phyloP scores from a whole-genome alignment of 2,113 vertebrate species.

The Otocyon megalotis region DNA sequence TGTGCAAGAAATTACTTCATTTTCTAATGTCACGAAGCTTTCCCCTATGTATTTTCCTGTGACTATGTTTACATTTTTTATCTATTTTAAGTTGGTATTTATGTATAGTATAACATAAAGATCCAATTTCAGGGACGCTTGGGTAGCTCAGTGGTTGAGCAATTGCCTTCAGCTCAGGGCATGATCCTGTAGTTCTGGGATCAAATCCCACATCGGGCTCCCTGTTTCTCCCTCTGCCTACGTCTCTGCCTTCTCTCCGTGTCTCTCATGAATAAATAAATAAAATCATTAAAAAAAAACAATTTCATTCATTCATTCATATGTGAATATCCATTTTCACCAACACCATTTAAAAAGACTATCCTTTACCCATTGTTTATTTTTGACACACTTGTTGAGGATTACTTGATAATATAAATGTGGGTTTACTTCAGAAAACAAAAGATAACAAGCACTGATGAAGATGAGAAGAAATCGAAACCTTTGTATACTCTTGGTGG shows the following conservation, averaged over 20 bases:
- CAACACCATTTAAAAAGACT: neutral
- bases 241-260: too few species aligned
- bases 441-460: neutral
- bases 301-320: neutral
- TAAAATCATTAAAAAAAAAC: too few species aligned
- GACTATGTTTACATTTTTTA: neutral
- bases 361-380: neutral
- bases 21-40: neutral
- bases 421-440: neutral
- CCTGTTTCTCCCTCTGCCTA: too few species aligned
- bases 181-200: too few species aligned
- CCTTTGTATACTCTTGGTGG: accelerated
- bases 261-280: too few species aligned
- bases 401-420: neutral
- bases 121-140: neutral
- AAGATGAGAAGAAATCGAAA: neutral
- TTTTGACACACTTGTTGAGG: neutral
- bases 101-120: neutral
- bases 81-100: neutral
- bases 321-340: neutral
- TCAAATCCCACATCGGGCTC: too few species aligned
- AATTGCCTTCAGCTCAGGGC: too few species aligned
- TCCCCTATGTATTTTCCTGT: neutral
- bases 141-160: too few species aligned
- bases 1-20: neutral